Conservation (phyloP, 2,888 invertebrate genomes). For the Colostygia pectinataria region DNA sequence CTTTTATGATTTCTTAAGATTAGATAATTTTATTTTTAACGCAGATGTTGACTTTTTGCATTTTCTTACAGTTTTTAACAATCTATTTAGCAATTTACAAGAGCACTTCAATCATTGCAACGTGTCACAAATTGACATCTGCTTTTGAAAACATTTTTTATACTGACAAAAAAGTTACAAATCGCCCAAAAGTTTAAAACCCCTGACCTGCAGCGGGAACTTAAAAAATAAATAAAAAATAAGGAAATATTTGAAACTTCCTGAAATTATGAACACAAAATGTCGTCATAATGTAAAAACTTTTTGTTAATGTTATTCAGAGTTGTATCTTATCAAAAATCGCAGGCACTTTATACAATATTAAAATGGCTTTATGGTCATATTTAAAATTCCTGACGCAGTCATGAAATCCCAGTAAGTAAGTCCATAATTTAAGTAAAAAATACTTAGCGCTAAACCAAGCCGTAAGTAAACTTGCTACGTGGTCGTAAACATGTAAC, state of each 20-base stretch:
- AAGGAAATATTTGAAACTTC: conserved; percentile 14
- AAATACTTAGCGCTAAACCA: conserved; percentile 13
- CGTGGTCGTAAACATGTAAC: conserved; percentile 33
- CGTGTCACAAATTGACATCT: too few species aligned
- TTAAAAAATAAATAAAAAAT: conserved; percentile 13
- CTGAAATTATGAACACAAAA: conserved; percentile 26
- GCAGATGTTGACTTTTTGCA: too few species aligned
- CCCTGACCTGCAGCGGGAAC: not conserved
- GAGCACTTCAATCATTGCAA: too few species aligned
- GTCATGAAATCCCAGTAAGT: conserved; percentile 11
- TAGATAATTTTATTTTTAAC: too few species aligned
- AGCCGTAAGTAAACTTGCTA: conserved; percentile 25
- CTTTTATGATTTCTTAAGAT: too few species aligned
- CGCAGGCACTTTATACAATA: conserved; percentile 2
- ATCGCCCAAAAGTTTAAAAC: not conserved
- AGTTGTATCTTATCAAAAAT: conserved; percentile 18
- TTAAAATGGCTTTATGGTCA: conserved; percentile 3
- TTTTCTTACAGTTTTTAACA: too few species aligned
- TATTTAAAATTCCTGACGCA: conserved; percentile 12
- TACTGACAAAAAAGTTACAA: too few species aligned
- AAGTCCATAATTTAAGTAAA: conserved; percentile 14
- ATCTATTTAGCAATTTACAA: too few species aligned
- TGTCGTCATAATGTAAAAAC: conserved; percentile 22
- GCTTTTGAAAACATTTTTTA: too few species aligned
- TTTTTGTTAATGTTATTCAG: conserved; percentile 23